Evolutionary conservation across 2,888 invertebrate species (phyloP).

Genomic region (Andricus curvator): DNA sequence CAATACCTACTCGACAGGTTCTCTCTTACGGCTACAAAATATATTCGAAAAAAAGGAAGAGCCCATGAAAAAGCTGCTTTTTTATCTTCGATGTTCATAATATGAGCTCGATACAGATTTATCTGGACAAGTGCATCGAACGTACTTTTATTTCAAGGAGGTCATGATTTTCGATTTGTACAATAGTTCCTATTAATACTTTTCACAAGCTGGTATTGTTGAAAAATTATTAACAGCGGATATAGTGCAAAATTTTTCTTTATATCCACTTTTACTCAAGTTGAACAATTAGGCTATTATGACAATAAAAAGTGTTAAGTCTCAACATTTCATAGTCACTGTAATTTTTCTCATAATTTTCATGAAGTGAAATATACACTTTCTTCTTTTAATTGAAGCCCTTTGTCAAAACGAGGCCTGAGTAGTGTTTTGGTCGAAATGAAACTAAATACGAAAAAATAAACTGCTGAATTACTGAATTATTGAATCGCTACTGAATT

Average conservation of each 20-base stretch:
- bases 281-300: background rate
- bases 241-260: background rate
- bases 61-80: constrained; percentile 29
- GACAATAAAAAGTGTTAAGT: too few relatives aligned
- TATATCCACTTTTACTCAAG: background rate
- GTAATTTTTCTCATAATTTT: too few relatives aligned
- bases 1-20: constrained; percentile 36
- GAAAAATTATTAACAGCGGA: background rate
- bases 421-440: too few relatives aligned
- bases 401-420: too few relatives aligned
- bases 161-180: constrained; percentile 27
- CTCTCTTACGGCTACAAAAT: constrained; percentile 34
- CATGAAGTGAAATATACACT: too few relatives aligned
- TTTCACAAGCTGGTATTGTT: background rate
- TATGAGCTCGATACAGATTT: constrained; percentile 31
- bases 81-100: constrained; percentile 21
- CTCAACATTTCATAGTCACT: too few relatives aligned
- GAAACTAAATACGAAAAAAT: too few relatives aligned
- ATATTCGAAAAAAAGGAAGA: constrained; percentile 4
- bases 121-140: constrained; percentile 25
- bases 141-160: constrained; percentile 31
- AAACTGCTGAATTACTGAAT: too few relatives aligned
- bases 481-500: too few relatives aligned
- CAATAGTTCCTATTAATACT: constrained; percentile 5
- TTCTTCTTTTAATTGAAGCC: too few relatives aligned